Conservation (phyloP, 2,113 vertebrate species). For the Prolemur simus region DNA sequence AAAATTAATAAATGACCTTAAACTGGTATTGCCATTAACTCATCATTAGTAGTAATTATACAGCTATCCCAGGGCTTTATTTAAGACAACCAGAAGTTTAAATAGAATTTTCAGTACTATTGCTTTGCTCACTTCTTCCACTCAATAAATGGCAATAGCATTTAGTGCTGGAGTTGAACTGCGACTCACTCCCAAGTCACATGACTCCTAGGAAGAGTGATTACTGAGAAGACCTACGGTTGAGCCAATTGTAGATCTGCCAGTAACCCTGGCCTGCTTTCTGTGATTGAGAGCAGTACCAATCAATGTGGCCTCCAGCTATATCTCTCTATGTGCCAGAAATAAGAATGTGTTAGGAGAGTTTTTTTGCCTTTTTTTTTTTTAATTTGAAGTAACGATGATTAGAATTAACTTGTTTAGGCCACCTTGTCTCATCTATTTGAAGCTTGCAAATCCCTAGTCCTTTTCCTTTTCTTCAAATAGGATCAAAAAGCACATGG, state of each 20-base stretch:
- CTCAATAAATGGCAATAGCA: neutral
- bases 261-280: neutral
- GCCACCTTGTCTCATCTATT: neutral
- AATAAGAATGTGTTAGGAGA: neutral
- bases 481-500: neutral
- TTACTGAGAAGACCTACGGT: neutral
- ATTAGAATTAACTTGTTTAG: neutral
- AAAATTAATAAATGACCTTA: neutral
- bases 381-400: neutral
- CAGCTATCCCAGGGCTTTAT: neutral
- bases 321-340: neutral
- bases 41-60: neutral
- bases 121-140: neutral
- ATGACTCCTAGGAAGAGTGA: neutral
- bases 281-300: neutral
- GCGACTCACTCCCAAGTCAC: neutral
- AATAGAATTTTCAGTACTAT: neutral
- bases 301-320: neutral
- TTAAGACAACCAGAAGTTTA: neutral
- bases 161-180: neutral
- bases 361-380: neutral
- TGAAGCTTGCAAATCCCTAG: neutral
- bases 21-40: neutral
- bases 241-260: neutral
- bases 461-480: neutral